Evolutionary conservation across 2,888 invertebrate species (phyloP).

Genomic region (Elegia similella): DNA sequence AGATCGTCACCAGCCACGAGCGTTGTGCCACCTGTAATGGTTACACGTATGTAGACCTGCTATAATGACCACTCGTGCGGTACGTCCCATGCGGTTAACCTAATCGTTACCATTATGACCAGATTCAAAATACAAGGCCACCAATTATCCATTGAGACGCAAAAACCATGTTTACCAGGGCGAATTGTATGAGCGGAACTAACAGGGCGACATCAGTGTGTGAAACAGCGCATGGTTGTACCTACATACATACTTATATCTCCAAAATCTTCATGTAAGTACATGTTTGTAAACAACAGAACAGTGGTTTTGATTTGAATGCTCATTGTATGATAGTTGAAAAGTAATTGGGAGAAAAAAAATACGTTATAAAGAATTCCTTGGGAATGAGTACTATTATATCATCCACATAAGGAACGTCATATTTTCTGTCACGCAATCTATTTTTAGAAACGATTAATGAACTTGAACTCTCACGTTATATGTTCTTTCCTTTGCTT

Average conservation of each 20-base stretch:
- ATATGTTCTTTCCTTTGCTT: too few relatives aligned
- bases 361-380: too few relatives aligned
- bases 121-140: slow-evolving; percentile 35
- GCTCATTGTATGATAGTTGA: not conserved
- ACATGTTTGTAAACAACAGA: not conserved
- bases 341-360: not conserved
- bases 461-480: too few relatives aligned
- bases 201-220: slow-evolving; percentile 18
- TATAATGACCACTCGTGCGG: slow-evolving; percentile 48
- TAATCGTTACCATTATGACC: slow-evolving; percentile 47
- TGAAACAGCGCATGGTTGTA: slow-evolving; percentile 19
- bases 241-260: too few relatives aligned
- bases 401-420: too few relatives aligned
- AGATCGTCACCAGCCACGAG: slow-evolving; percentile 49
- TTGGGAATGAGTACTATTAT: too few relatives aligned
- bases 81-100: slow-evolving; percentile 44
- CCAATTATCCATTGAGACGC: slow-evolving; percentile 28
- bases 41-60: slow-evolving; percentile 38
- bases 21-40: slow-evolving; percentile 58
- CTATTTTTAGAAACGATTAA: too few relatives aligned
- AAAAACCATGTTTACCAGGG: slow-evolving; percentile 28
- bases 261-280: too few relatives aligned
- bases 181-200: slow-evolving; percentile 27
- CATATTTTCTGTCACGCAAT: too few relatives aligned
- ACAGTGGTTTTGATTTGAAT: not conserved